A percentile compares a stretch with the other conserved stretches of the same genome.
Evolutionary conservation across 2,888 invertebrate species (phyloP).

Genomic region (Pollenia amentaria): DNA sequence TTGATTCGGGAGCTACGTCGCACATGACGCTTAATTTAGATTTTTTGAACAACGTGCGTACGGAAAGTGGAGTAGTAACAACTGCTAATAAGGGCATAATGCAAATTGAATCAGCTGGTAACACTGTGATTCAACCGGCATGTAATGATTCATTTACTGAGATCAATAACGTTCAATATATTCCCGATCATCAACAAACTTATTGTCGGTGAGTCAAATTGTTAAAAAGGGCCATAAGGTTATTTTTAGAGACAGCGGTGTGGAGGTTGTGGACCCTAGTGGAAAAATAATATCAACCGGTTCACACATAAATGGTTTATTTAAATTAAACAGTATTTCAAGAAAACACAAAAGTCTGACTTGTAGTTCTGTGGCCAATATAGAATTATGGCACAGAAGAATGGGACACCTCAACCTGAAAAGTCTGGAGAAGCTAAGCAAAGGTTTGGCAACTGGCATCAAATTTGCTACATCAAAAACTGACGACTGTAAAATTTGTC

Average conservation of each 20-base stretch:
- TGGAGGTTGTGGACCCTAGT: too few relatives aligned
- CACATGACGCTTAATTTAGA: not conserved
- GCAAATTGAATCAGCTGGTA: not conserved
- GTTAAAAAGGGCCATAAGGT: too few relatives aligned
- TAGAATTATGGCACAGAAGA: constrained; percentile 38
- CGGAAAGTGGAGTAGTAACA: not conserved
- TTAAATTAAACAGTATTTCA: constrained; percentile 5
- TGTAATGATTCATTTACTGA: too few relatives aligned
- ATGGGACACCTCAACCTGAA: constrained; percentile 44
- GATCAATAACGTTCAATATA: too few relatives aligned
- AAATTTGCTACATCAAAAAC: constrained; percentile 42
- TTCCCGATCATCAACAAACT: too few relatives aligned
- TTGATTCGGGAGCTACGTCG: not conserved
- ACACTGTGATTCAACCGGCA: not conserved
- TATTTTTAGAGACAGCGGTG: too few relatives aligned
- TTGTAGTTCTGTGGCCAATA: constrained; percentile 5
- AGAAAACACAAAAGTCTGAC: not conserved
- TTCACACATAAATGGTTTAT: not conserved
- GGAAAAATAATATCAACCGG: not conserved
- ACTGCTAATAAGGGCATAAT: constrained; percentile 9
- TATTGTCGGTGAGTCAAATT: too few relatives aligned
- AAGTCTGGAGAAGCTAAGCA: constrained; percentile 54
- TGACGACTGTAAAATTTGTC: constrained; percentile 69
- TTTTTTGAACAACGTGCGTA: not conserved
- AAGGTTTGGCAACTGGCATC: too few relatives aligned